Percentiles rank a stretch among this genome's conserved stretches.
phyloP scores from a whole-genome alignment of 2,888 invertebrate species.

The Melieria omissa region DNA sequence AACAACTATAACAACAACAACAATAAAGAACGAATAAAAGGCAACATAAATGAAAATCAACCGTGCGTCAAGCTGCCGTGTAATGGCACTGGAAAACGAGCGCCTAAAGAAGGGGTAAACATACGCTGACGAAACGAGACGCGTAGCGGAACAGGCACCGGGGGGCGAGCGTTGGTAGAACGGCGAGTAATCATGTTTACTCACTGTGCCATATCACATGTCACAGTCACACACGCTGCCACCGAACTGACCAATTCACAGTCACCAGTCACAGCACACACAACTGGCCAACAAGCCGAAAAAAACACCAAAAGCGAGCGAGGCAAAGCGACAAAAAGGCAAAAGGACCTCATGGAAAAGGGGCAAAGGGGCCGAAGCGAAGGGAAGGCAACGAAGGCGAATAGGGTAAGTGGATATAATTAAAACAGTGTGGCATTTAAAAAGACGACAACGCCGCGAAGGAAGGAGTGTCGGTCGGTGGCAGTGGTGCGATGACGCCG shows the following conservation, averaged over 20 bases:
- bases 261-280: no score
- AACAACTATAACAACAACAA: no score
- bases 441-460: no score
- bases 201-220: slow-evolving; percentile 21
- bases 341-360: background rate
- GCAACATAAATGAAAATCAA: slow-evolving; percentile 27
- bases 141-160: background rate
- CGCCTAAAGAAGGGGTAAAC: no score
- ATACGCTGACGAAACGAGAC: no score
- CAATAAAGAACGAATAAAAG: no score
- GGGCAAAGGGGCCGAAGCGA: background rate
- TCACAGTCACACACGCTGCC: slow-evolving; percentile 14
- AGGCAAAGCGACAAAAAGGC: background rate
- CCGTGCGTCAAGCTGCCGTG: slow-evolving; percentile 30
- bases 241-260: background rate
- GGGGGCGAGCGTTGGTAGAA: background rate
- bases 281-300: no score
- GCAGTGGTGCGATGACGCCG: no score
- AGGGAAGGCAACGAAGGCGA: background rate
- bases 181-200: background rate
- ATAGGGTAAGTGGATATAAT: background rate
- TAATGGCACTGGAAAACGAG: background rate
- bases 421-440: background rate
- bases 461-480: no score
- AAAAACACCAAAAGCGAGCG: no score